Evolutionary conservation across 2,888 invertebrate species (phyloP).

Genomic region (Gryllus longicercus): DNA sequence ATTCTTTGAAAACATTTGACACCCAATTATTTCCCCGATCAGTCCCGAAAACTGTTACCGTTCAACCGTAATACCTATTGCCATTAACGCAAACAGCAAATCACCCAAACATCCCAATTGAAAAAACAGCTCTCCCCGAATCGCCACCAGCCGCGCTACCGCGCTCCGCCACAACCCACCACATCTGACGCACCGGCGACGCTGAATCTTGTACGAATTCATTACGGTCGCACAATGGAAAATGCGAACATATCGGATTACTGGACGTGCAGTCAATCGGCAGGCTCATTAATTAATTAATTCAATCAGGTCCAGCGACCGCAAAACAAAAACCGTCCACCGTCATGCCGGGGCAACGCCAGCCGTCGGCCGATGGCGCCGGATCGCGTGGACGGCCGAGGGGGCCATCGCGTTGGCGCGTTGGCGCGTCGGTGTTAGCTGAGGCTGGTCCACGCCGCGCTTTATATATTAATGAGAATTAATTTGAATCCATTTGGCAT

Average conservation of each 20-base stretch:
- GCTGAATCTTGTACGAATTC: constrained; percentile 8
- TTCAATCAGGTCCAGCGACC: background rate
- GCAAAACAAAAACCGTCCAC: background rate
- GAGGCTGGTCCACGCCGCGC: background rate
- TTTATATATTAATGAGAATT: constrained; percentile 8
- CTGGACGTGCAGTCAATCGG: background rate
- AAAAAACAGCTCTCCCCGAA: background rate
- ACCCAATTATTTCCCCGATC: too few relatives aligned
- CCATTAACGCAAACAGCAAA: background rate
- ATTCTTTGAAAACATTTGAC: too few relatives aligned
- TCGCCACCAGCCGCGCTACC: background rate
- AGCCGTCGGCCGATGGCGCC: too few relatives aligned
- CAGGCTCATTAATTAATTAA: background rate
- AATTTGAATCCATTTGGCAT: background rate
- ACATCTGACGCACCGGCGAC: background rate
- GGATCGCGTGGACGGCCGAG: too few relatives aligned
- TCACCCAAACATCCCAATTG: background rate
- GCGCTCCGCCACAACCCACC: background rate
- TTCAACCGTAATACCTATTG: too few relatives aligned
- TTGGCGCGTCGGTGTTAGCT: too few relatives aligned
- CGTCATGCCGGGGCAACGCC: background rate
- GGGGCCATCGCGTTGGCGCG: too few relatives aligned
- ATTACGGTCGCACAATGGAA: background rate
- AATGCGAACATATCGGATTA: background rate
- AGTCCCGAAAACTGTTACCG: too few relatives aligned